phyloP scores from a whole-genome alignment of 2,113 vertebrate genomes.

The Sphyrna mokarran region DNA sequence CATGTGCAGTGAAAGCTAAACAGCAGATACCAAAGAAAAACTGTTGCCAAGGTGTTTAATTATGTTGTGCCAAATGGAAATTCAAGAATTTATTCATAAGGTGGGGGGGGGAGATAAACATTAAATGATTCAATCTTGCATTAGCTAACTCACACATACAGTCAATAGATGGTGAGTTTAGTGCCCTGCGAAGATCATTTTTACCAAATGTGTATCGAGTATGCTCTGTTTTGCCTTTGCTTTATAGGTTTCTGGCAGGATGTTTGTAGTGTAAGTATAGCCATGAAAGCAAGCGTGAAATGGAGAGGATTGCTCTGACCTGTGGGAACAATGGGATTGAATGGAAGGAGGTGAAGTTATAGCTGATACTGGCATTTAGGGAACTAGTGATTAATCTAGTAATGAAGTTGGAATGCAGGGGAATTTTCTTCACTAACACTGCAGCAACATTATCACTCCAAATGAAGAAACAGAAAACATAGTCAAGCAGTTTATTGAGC shows the following conservation, averaged over 20 bases:
- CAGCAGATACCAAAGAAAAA: constrained; percentile 35
- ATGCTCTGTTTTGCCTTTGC: constrained; percentile 44
- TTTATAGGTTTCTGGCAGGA: constrained; percentile 50
- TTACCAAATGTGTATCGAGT: background rate
- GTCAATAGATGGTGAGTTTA: background rate
- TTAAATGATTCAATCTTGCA: background rate
- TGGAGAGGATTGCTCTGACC: constrained; percentile 58
- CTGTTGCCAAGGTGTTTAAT: background rate
- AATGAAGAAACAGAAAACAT: constrained; percentile 3
- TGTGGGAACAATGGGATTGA: constrained; percentile 49
- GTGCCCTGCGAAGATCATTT: constrained; percentile 1
- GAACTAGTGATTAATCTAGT: constrained; percentile 51
- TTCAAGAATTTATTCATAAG: background rate
- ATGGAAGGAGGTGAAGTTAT: constrained; percentile 33
- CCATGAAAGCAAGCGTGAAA: constrained; percentile 65
- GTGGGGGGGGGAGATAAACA: too few species aligned
- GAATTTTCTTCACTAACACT: background rate
- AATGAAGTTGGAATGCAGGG: constrained; percentile 39
- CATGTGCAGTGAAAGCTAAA: constrained; percentile 44
- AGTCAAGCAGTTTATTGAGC: background rate
- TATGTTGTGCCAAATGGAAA: background rate
- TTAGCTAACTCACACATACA: background rate
- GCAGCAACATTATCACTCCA: background rate
- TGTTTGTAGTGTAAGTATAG: constrained; percentile 62
- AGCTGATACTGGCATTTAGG: constrained; percentile 50